Evolutionary conservation across 1,140 invertebrate species (phyloP).

Genomic region (Campoletis sonorensis): DNA sequence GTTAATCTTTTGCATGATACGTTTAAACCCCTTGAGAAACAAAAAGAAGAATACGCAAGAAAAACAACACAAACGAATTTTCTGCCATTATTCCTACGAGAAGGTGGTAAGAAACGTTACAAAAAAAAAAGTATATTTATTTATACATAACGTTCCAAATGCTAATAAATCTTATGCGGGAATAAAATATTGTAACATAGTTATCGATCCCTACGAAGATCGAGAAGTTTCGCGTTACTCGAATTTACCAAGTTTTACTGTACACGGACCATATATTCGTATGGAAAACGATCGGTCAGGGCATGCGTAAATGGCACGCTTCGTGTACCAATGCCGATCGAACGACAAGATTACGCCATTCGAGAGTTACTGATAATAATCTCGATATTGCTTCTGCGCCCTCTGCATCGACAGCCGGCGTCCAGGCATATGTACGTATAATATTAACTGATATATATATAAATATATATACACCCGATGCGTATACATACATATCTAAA

Average conservation of each 20-base stretch:
- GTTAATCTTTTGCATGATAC: no score
- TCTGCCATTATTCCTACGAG: no score
- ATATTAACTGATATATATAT: constrained; percentile 30
- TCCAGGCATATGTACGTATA: constrained; percentile 15
- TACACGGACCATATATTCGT: constrained; percentile 22
- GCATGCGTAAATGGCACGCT: constrained; percentile 72
- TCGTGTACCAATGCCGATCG: constrained; percentile 62
- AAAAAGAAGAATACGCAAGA: no score
- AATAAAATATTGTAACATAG: constrained; percentile 27
- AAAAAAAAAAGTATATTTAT: not conserved
- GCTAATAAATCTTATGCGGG: constrained; percentile 3
- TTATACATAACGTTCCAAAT: not conserved
- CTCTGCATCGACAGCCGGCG: constrained; percentile 50
- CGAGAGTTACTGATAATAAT: constrained; percentile 68
- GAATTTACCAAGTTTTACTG: constrained; percentile 2
- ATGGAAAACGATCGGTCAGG: constrained; percentile 47
- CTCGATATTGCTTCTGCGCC: constrained; percentile 70
- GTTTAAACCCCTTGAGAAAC: no score
- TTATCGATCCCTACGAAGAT: not conserved
- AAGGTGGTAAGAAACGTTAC: not conserved
- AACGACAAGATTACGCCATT: constrained; percentile 67
- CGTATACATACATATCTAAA: not conserved
- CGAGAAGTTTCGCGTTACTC: not conserved
- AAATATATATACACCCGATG: no score
- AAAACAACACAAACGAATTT: no score